These are phyloP conservation scores for Cirrhinus molitorella DNA, from an alignment of 2,797 vertebrate species.

Conservation along the genomic window DNA sequence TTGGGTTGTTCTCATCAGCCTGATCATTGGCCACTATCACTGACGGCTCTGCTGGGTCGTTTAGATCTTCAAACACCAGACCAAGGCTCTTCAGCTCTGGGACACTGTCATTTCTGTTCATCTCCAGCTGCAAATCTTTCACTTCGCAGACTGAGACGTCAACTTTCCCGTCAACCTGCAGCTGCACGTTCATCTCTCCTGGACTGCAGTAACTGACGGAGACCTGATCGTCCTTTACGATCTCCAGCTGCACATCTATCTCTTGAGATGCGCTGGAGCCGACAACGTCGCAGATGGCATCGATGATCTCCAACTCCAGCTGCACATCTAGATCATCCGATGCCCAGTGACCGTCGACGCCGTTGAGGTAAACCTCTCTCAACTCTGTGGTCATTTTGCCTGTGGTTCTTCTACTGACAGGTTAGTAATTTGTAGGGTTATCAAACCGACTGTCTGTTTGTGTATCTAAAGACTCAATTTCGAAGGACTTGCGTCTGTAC, in stretches of 20 bases:
- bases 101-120: not conserved
- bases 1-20: not conserved
- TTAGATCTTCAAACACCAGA: not conserved
- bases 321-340: not conserved
- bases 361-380: not conserved
- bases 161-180: not conserved
- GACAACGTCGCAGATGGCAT: not conserved
- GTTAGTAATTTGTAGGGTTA: too few relatives aligned
- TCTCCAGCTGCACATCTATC: not conserved
- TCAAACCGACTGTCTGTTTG: too few relatives aligned
- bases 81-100: not conserved
- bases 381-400: not conserved
- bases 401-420: too few relatives aligned
- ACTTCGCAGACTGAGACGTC: not conserved
- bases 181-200: not conserved
- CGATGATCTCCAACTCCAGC: not conserved
- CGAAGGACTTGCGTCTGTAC: too few relatives aligned
- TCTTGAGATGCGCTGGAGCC: not conserved
- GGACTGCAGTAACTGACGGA: not conserved
- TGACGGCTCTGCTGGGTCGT: not conserved
- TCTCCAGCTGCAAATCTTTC: not conserved
- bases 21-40: not conserved
- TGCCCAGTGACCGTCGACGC: rapidly evolving
- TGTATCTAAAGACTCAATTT: too few relatives aligned
- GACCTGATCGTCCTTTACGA: rapidly evolving